Conservation (phyloP, 30 jellyfish, hydroid and myxozoan genomes). For the Pelagia noctiluca region DNA sequence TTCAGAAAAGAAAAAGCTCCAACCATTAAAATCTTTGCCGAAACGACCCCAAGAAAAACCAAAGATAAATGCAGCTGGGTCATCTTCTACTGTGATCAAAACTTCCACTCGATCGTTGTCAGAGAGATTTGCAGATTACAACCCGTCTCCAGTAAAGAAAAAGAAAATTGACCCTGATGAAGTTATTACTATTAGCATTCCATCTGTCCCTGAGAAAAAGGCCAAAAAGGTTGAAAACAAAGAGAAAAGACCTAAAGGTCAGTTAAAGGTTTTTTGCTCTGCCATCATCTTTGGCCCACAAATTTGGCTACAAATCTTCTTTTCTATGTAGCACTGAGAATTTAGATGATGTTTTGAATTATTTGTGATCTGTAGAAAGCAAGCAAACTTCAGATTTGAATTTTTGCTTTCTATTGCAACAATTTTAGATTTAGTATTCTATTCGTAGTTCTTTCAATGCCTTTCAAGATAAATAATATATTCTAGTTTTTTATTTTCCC, state of each 20-base stretch:
- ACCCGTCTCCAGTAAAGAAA: constrained; percentile 30
- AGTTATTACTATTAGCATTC: constrained; percentile 50
- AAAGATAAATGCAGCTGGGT: not conserved
- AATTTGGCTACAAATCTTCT: too few relatives aligned
- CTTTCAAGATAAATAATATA: too few relatives aligned
- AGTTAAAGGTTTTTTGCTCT: too few relatives aligned
- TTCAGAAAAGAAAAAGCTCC: not conserved
- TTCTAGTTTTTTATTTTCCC: too few relatives aligned
- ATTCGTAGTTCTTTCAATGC: too few relatives aligned
- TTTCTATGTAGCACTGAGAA: too few relatives aligned
- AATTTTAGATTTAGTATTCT: too few relatives aligned
- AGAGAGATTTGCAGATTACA: constrained; percentile 42
- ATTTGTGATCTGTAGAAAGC: too few relatives aligned
- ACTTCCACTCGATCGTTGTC: constrained; percentile 27
- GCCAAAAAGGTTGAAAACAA: not conserved
- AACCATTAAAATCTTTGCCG: not conserved
- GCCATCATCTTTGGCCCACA: too few relatives aligned
- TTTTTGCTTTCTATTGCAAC: too few relatives aligned
- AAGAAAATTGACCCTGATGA: constrained; percentile 38
- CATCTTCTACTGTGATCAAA: not conserved
- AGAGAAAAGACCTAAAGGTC: constrained; percentile 26
- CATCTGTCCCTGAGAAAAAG: not conserved
- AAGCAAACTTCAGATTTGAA: too few relatives aligned
- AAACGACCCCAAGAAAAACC: not conserved
- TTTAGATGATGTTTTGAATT: too few relatives aligned